Evolutionary conservation across 2,113 vertebrate genomes (phyloP).

Genomic region (Pheucticus melanocephalus): DNA sequence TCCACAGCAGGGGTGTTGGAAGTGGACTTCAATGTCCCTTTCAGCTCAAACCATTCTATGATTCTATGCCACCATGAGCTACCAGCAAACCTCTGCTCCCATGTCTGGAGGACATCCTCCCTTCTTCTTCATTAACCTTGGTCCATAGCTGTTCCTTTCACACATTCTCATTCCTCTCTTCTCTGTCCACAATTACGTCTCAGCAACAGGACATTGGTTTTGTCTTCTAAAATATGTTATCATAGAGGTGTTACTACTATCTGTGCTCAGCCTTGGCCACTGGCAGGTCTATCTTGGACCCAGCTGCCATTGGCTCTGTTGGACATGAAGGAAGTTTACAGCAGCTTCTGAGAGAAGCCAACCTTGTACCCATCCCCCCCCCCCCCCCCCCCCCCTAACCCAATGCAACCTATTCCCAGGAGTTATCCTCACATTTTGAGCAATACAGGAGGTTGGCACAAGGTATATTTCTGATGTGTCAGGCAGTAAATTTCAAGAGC

Average conservation of each 20-base stretch:
- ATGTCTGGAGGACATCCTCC: not conserved
- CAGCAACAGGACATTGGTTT: not conserved
- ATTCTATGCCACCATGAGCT: too few relatives aligned
- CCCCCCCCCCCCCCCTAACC: rapidly evolving
- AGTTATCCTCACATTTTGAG: not conserved
- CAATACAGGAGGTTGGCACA: not conserved
- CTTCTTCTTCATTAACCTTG: not conserved
- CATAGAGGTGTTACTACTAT: not conserved
- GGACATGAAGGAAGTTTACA: not conserved
- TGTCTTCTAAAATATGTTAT: not conserved
- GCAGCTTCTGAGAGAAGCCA: not conserved
- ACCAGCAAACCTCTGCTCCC: not conserved
- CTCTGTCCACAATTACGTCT: not conserved
- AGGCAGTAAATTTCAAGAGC: not conserved
- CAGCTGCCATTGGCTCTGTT: not conserved
- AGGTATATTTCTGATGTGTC: not conserved
- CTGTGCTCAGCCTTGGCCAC: not conserved
- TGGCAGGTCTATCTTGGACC: not conserved
- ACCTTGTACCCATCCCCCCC: rapidly evolving
- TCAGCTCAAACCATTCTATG: not conserved
- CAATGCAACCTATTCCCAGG: not conserved
- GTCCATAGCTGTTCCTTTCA: not conserved
- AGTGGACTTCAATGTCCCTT: not conserved
- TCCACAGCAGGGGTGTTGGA: not conserved
- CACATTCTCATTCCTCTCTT: not conserved